phyloP scores from a whole-genome alignment of 2,888 invertebrate genomes.

The Lomographa bimaculata region DNA sequence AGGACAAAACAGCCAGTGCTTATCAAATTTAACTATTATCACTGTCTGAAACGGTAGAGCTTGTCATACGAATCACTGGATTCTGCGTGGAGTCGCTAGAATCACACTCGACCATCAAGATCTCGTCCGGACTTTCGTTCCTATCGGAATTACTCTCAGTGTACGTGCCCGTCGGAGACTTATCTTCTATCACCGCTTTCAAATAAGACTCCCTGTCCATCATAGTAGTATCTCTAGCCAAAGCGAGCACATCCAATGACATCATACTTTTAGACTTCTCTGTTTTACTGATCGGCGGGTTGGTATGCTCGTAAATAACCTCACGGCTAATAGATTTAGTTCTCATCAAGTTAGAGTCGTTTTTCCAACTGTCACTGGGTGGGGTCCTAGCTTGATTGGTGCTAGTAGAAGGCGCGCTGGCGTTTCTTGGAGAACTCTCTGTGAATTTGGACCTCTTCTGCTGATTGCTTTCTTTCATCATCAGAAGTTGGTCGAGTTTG shows the following conservation, averaged over 20 bases:
- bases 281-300: conserved; percentile 60
- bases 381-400: conserved; percentile 63
- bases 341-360: conserved; percentile 52
- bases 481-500: conserved; percentile 88
- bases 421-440: conserved; percentile 59
- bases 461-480: conserved; percentile 86
- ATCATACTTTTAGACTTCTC: conserved; percentile 79
- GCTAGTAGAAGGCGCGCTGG: conserved; percentile 70
- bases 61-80: conserved; percentile 77
- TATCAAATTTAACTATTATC: conserved; percentile 73
- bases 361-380: conserved; percentile 62
- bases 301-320: conserved; percentile 58
- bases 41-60: conserved; percentile 71
- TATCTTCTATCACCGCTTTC: conserved; percentile 77
- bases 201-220: conserved; percentile 73
- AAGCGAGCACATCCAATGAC: conserved; percentile 71
- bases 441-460: conserved; percentile 80
- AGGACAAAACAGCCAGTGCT: too few relatives aligned
- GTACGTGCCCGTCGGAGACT: conserved; percentile 73
- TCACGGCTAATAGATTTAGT: conserved; percentile 70
- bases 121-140: conserved; percentile 75
- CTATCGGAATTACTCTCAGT: conserved; percentile 76
- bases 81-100: conserved; percentile 76
- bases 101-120: conserved; percentile 76
- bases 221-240: conserved; percentile 68